A percentile compares a stretch with the other conserved stretches of the same genome.
Conservation (phyloP, 2,888 invertebrate genomes). For the Hypercompe scribonia region DNA sequence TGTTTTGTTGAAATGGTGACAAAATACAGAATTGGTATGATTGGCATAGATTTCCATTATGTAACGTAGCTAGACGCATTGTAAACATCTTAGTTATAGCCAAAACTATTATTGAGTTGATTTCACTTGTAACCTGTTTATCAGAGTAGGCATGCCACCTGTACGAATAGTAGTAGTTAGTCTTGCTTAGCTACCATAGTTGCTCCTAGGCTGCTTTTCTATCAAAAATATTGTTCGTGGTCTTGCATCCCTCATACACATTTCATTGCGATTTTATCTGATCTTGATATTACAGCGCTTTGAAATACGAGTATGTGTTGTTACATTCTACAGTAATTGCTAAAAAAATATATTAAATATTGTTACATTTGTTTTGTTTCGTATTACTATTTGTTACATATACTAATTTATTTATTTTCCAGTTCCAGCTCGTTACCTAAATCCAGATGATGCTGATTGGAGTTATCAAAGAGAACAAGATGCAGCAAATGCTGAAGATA, state of each 20-base stretch:
- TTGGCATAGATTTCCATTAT: background rate
- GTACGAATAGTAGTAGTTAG: no score
- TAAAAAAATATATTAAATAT: no score
- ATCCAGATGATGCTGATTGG: background rate
- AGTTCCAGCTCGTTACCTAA: background rate
- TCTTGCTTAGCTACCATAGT: background rate
- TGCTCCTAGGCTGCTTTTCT: background rate
- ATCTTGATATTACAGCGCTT: background rate
- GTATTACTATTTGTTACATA: no score
- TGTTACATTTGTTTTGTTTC: no score
- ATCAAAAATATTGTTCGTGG: background rate
- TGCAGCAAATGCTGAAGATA: background rate
- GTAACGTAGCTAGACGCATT: background rate
- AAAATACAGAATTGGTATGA: conserved; percentile 11
- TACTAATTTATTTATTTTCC: background rate
- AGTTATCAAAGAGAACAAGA: background rate
- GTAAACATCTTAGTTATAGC: background rate
- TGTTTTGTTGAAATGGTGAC: conserved; percentile 14
- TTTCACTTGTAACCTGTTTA: background rate
- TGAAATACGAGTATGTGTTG: background rate
- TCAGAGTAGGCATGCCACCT: background rate
- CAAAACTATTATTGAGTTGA: background rate
- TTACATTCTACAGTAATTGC: no score
- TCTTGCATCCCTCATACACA: background rate
- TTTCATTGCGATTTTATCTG: background rate